Percentiles rank a stretch among this genome's conserved stretches.
These are phyloP conservation scores for Indicator maculatus DNA, from an alignment of 2,113 vertebrate genomes.

Conservation along the genomic window DNA sequence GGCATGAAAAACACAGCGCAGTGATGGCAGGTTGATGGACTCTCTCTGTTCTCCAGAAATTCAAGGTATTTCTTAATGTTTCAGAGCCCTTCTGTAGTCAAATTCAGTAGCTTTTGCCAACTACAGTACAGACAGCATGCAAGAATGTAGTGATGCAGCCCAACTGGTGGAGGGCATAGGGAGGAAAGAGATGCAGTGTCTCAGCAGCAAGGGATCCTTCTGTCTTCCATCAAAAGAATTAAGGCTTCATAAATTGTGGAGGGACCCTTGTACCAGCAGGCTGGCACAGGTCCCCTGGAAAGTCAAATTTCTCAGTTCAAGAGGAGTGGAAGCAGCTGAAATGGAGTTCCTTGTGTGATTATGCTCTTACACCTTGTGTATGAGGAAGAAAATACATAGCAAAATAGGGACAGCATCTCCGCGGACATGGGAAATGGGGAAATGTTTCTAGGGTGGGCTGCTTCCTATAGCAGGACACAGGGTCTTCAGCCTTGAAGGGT, in stretches of 20 bases:
- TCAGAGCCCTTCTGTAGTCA: background rate
- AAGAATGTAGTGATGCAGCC: fast-evolving
- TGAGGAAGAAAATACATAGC: background rate
- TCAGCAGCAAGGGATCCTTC: background rate
- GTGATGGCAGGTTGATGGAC: background rate
- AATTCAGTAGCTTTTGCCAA: background rate
- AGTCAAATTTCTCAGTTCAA: background rate
- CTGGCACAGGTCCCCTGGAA: background rate
- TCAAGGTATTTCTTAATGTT: background rate
- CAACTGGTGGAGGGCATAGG: background rate
- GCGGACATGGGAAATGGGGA: background rate
- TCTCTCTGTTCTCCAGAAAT: background rate
- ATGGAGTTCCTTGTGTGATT: background rate
- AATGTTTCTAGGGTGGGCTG: background rate
- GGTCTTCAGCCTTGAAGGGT: background rate
- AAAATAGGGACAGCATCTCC: background rate
- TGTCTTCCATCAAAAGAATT: background rate
- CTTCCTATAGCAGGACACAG: fast-evolving
- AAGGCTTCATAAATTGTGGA: background rate
- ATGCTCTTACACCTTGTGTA: background rate
- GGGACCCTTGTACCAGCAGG: background rate
- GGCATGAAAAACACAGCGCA: background rate
- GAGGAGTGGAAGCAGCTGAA: background rate
- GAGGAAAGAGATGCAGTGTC: background rate
- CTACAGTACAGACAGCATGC: fast-evolving